phyloP scores from a whole-genome alignment of 2,888 invertebrate species.

The Leptopilina myrica region DNA sequence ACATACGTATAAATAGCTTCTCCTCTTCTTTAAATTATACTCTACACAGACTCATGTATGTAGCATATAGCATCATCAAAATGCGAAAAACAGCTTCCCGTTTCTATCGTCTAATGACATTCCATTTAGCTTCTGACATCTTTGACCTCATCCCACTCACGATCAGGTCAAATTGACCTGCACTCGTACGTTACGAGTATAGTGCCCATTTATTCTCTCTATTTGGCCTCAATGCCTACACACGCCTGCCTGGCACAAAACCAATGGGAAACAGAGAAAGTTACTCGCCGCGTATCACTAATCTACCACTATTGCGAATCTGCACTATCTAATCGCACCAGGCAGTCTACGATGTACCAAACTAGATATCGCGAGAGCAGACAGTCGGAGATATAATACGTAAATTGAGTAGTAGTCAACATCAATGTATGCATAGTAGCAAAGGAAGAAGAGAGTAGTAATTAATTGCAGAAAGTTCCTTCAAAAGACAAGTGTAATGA shows the following conservation, averaged over 20 bases:
- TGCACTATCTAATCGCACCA: constrained; percentile 51
- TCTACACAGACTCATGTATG: too few relatives aligned
- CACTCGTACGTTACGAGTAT: constrained; percentile 3
- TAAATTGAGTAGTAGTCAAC: constrained; percentile 34
- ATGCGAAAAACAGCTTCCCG: constrained; percentile 9
- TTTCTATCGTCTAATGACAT: constrained; percentile 4
- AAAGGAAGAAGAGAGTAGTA: too few relatives aligned
- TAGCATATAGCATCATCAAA: background rate
- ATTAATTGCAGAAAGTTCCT: too few relatives aligned
- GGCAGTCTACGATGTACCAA: constrained; percentile 36
- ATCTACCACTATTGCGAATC: constrained; percentile 51
- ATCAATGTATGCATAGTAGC: background rate
- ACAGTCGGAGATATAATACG: constrained; percentile 23
- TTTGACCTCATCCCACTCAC: background rate
- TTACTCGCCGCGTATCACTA: constrained; percentile 51
- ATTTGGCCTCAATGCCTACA: constrained; percentile 29
- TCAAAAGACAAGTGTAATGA: too few relatives aligned
- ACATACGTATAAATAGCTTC: too few relatives aligned
- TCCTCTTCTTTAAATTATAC: too few relatives aligned
- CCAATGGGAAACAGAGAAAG: constrained; percentile 54
- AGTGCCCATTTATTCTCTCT: constrained; percentile 29
- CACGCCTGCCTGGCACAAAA: constrained; percentile 14
- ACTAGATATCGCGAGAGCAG: constrained; percentile 26
- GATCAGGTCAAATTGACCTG: constrained; percentile 19
- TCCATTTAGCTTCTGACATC: constrained; percentile 36